Conservation (phyloP, 2,888 invertebrate genomes). For the Alloplasta piceator region DNA sequence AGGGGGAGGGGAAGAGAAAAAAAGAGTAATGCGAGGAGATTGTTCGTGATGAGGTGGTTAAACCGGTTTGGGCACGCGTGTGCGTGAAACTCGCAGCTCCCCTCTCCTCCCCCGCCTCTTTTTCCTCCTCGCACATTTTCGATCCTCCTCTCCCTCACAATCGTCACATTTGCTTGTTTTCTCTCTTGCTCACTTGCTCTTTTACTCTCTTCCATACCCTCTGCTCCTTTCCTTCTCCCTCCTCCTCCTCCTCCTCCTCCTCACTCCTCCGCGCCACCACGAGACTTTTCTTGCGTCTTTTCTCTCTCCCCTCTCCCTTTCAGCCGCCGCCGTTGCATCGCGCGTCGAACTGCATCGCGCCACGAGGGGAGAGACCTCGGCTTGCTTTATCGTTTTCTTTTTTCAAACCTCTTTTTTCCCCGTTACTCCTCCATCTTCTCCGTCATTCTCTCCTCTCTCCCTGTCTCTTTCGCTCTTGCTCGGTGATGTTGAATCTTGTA, state of each 20-base stretch:
- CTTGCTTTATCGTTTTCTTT: conserved; percentile 52
- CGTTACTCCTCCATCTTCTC: neutral
- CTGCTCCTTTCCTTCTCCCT: conserved; percentile 41
- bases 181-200: conserved; percentile 57
- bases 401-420: conserved; percentile 15
- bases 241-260: conserved; percentile 44
- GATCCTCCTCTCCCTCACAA: conserved; percentile 59
- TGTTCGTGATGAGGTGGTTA: conserved; percentile 83
- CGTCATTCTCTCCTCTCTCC: neutral
- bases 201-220: conserved; percentile 61
- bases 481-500: neutral
- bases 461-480: neutral
- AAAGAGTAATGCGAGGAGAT: conserved; percentile 81
- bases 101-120: conserved; percentile 31
- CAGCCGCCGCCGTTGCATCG: conserved; percentile 4
- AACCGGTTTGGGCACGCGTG: conserved; percentile 81
- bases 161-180: conserved; percentile 44
- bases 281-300: conserved; percentile 46
- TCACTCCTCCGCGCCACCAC: conserved; percentile 24
- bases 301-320: conserved; percentile 34
- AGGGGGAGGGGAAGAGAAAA: conserved; percentile 50
- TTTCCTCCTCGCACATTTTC: conserved; percentile 29
- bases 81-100: conserved; percentile 68
- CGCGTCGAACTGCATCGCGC: conserved; percentile 36
- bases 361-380: conserved; percentile 52